A percentile compares a stretch with the other conserved stretches of the same genome.
Evolutionary conservation across 2,113 vertebrate genomes (phyloP).

Genomic region (Platanista minor): DNA sequence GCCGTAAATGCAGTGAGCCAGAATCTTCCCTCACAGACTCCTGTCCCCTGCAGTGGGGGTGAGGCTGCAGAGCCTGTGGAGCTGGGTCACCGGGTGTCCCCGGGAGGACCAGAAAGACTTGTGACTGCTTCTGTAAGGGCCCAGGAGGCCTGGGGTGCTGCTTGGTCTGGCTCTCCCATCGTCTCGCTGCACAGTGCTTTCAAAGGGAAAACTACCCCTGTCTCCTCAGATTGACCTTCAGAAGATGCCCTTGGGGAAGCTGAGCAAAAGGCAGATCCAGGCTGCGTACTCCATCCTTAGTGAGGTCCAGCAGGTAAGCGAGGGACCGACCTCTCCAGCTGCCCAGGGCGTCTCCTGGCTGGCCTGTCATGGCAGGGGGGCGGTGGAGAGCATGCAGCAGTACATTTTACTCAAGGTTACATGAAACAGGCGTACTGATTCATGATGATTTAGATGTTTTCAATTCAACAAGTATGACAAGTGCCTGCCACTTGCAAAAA

Average conservation of each 20-base stretch:
- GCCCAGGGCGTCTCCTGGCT: neutral
- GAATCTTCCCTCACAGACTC: neutral
- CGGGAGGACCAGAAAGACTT: neutral
- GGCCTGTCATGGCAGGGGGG: neutral
- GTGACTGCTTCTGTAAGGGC: neutral
- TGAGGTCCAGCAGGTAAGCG: constrained; percentile 94
- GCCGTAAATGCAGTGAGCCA: accelerated
- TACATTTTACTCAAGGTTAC: neutral
- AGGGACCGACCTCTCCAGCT: neutral
- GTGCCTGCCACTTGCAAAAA: neutral
- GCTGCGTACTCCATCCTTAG: constrained; percentile 95
- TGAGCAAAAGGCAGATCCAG: constrained; percentile 98
- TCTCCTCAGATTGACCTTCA: constrained; percentile 93
- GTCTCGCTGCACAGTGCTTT: neutral
- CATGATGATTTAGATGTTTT: neutral
- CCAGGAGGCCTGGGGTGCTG: accelerated
- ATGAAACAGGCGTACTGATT: neutral
- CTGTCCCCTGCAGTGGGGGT: accelerated
- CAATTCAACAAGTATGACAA: neutral
- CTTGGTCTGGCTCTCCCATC: accelerated
- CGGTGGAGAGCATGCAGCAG: neutral
- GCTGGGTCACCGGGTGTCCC: neutral
- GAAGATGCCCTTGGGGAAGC: constrained; percentile 98
- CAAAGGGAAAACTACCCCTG: neutral
- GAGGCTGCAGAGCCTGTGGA: neutral